These are phyloP conservation scores for Galeopsomyia nigrocyanea DNA, from an alignment of 2,888 invertebrate species.

Conservation along the genomic window DNA sequence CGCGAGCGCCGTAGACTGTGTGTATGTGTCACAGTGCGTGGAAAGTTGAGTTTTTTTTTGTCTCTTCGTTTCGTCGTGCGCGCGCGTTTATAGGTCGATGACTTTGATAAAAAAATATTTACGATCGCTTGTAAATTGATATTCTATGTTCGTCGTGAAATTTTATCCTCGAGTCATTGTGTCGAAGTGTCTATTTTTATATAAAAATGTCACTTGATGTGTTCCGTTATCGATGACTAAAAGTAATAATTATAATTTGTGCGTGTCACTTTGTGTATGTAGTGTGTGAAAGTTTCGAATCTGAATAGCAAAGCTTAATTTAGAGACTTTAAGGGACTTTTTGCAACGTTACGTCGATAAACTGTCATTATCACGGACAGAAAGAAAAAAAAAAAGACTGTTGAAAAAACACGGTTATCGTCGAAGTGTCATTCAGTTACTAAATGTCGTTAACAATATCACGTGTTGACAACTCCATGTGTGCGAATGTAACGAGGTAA, in stretches of 20 bases:
- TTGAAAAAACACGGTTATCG: conserved; percentile 8
- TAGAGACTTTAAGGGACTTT: not conserved
- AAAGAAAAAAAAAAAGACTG: conserved; percentile 10
- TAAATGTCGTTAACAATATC: conserved; percentile 2
- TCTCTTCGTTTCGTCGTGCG: no score
- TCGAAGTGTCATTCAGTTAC: not conserved
- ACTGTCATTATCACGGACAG: not conserved
- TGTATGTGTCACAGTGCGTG: no score
- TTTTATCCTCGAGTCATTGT: not conserved
- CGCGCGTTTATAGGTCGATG: no score
- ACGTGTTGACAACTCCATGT: not conserved
- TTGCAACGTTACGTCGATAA: no score
- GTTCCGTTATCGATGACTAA: not conserved
- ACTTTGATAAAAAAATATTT: not conserved
- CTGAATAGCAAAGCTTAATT: not conserved
- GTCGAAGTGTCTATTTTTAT: no score
- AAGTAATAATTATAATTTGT: not conserved
- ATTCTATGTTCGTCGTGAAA: not conserved
- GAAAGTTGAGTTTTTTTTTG: no score
- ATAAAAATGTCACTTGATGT: no score
- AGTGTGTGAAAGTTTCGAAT: conserved; percentile 6
- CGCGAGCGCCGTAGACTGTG: no score
- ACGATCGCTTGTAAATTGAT: not conserved
- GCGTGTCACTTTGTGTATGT: not conserved
- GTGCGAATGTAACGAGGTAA: conserved; percentile 1